Evolutionary conservation across 2,888 invertebrate genomes (phyloP), one percentile per base, ranked within the genome.

Genomic region (Pomacea canaliculata): DNA sequence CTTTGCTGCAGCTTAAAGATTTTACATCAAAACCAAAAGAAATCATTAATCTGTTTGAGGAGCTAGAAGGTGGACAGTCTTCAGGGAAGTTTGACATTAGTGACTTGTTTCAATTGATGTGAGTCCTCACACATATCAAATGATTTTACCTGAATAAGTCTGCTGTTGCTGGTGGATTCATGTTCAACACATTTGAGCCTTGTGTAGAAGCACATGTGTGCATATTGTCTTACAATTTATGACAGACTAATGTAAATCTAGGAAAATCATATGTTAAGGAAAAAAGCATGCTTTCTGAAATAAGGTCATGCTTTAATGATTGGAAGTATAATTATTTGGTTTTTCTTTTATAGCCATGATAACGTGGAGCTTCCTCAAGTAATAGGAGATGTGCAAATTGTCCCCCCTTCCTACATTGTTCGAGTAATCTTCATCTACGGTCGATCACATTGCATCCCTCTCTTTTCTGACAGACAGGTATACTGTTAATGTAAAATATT

Each of bases 341-440:
- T 56, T 56, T 65, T 63, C n/a, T 78, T 69, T 70, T 63, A 73
- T 80, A 84, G 70, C 83, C 89, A 88, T 70, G 89, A 91, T n/a
- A 92, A 93, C 78, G 89, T 93, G 63, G 89, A 90, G 73, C 86
- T 94, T 70, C 93, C 93, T 13, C 90, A 91, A 76, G 91, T 92
- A 65, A 90, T 82, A 23, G 85, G 84, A 18, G 87, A 90, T 77
- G 81, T 86, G 10, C 77, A 81, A 16, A 78, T 86, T 67, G 73
- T 88, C 19, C 92, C 93, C 27, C 94, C 94, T 1, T 91, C 93
- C 0, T 93, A 92, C 89, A 91, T 94, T 27, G 92, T 94, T 0
- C 91, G 95, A 65, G 83, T 87, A 82, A 91, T 95, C 77, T 91
- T 95, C 3, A 89, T 95, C 23, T 95, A 94, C 90, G 93, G 93